phyloP scores from a whole-genome alignment of 2,113 vertebrate genomes.

The Percopsis transmontana region DNA sequence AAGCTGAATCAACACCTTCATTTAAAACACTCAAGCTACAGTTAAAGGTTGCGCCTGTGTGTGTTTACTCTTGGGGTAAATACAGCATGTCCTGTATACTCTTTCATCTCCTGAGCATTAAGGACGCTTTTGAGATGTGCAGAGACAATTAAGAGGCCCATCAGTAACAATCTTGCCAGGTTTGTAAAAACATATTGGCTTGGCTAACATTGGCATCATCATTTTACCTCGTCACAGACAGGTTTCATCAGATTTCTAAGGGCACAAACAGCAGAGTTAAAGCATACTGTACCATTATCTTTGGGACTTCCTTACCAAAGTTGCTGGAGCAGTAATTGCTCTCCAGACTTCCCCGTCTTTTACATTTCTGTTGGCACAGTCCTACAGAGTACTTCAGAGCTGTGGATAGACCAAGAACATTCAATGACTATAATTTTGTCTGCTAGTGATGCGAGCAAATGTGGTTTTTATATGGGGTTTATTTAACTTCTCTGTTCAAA shows the following conservation, averaged over 20 bases:
- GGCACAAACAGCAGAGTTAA: background rate
- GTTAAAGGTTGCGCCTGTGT: constrained; percentile 37
- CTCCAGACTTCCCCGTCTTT: constrained; percentile 85
- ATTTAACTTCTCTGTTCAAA: constrained; percentile 27
- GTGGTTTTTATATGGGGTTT: constrained; percentile 28
- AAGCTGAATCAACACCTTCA: constrained; percentile 68
- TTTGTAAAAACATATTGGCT: constrained; percentile 23
- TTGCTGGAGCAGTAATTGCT: constrained; percentile 95
- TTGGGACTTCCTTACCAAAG: constrained; percentile 85
- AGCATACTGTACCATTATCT: background rate
- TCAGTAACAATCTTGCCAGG: constrained; percentile 37
- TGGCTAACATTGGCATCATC: background rate
- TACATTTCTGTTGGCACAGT: constrained; percentile 93
- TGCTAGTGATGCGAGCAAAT: constrained; percentile 11
- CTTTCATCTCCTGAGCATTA: constrained; percentile 64
- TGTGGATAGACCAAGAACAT: constrained; percentile 60
- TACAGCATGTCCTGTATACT: constrained; percentile 49
- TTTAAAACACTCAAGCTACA: constrained; percentile 63
- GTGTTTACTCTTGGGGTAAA: constrained; percentile 65
- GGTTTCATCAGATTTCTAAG: background rate
- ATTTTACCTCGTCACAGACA: background rate
- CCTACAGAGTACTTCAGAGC: constrained; percentile 89
- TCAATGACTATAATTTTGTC: constrained; percentile 42
- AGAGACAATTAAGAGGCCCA: constrained; percentile 48
- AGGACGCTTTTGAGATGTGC: constrained; percentile 68